Base-by-base conservation (phyloP, 2,888 invertebrate species). In the Agrenia bidenticulata region DNA sequence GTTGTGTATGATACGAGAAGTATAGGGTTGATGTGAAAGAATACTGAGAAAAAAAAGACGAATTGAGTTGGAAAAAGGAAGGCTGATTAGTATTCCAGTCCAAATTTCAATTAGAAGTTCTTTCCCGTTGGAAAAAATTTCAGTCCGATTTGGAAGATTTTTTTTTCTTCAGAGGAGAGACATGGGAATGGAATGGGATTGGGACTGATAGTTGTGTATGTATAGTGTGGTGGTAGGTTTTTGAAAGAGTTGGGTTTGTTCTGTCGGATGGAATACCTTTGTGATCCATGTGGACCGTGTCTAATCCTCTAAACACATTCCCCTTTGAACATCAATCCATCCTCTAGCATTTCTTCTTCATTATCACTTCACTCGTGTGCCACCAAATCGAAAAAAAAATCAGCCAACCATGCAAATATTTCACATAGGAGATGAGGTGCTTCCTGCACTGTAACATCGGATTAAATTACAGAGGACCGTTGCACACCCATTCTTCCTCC, bases 31-130 rank as follows among this genome's bases (percentile, higher is more conserved):
- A 11, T 32, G 32, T 32, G 11, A 7, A 32, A 32, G 32, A 32
- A 11, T 7, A 32, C 11, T 11, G 32, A 32, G 32, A 32, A 32
- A 32, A 32, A 32, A 32, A 32, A 32, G 32, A 32, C 32, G 32
- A 32, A 32, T 32, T 32, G 32, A 32, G 32, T 32, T 32, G 45
- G 45, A 17, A 45, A 45, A 5, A n/a, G 19, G n/a, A 45, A 45
- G 45, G 45, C 45, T 45, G 45, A 45, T 45, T 45, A 45, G 45
- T 45, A 45, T 45, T 45, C 45, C 45, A 45, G 45, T 45, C 45
- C 45, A 45, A 45, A 45, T 45, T 45, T 45, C 45, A 45, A 45
- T 45, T 45, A 45, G 45, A 45, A 45, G 9, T 45, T 45, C 45
- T 45, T 45, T 45, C 19, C n/a, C 45, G n/a, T 45, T 45, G 4